These are phyloP conservation scores for Masticophis lateralis DNA, from an alignment of 2,797 vertebrate genomes.

Conservation along the genomic window DNA sequence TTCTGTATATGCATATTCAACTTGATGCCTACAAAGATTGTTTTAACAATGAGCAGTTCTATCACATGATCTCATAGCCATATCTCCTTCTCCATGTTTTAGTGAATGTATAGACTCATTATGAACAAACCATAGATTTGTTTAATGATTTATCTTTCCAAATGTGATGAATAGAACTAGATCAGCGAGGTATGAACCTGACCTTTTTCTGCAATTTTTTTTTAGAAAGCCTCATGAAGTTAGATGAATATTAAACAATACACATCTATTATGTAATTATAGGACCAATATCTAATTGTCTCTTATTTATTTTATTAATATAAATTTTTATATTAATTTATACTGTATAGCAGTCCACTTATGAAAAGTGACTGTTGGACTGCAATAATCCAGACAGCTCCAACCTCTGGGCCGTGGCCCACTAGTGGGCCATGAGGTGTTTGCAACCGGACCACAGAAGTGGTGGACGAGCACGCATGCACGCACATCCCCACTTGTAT, in stretches of 20 bases:
- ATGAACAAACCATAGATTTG: not conserved
- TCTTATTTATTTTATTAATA: not conserved
- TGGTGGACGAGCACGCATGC: too few species aligned
- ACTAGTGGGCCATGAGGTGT: too few species aligned
- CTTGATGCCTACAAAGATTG: not conserved
- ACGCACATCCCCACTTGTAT: too few species aligned
- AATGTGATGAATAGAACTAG: not conserved
- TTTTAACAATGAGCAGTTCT: not conserved
- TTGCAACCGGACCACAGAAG: too few species aligned
- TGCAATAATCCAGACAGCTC: too few species aligned
- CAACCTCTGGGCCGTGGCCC: too few species aligned
- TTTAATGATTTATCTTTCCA: not conserved
- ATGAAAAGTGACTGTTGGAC: too few species aligned
- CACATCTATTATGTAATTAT: not conserved
- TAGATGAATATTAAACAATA: not conserved
- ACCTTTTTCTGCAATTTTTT: not conserved
- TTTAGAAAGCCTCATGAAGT: not conserved
- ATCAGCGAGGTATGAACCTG: too few species aligned
- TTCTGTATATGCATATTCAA: not conserved
- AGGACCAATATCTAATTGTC: not conserved
- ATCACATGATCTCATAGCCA: too few species aligned
- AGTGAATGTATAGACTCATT: not conserved
- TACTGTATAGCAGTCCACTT: too few species aligned
- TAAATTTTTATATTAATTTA: too few species aligned
- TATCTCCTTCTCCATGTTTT: not conserved